Conservation (phyloP, 2,888 invertebrate species). For the Anticlea derivata region DNA sequence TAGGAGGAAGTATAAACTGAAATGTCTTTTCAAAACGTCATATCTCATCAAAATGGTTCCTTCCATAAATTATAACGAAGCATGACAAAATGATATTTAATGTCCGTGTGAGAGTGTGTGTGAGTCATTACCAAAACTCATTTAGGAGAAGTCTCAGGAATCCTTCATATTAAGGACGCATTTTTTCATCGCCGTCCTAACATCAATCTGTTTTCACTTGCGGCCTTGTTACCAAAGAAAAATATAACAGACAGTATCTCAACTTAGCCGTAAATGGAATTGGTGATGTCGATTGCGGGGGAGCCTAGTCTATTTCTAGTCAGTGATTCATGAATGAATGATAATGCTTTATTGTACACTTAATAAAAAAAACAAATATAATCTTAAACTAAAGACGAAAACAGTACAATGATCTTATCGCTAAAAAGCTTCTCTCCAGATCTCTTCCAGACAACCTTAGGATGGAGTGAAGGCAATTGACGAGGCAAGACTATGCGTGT, state of each 20-base stretch:
- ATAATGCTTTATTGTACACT: too few species aligned
- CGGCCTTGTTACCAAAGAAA: conserved; percentile 62
- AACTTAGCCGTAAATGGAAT: conserved; percentile 4
- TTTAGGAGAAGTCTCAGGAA: conserved; percentile 66
- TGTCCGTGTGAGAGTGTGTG: conserved; percentile 62
- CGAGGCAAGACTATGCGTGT: too few species aligned
- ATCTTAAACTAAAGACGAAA: too few species aligned
- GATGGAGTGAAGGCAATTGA: too few species aligned
- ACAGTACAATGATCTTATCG: too few species aligned
- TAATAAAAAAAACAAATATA: too few species aligned
- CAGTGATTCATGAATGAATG: too few species aligned
- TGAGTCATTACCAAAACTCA: conserved; percentile 73
- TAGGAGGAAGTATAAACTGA: conserved; percentile 63
- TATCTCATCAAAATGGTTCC: too few species aligned
- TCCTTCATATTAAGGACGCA: conserved; percentile 72
- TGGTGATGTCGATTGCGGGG: too few species aligned
- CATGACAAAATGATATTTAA: conserved; percentile 81
- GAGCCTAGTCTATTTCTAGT: too few species aligned
- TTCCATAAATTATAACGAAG: conserved; percentile 66
- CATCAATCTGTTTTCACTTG: conserved; percentile 77
- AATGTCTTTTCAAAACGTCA: conserved; percentile 56
- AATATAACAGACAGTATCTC: conserved; percentile 15
- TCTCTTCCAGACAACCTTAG: too few species aligned
- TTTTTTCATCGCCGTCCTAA: conserved; percentile 70
- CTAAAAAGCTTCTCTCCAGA: too few species aligned